Base-by-base conservation (phyloP, 2,888 invertebrate species). In the Hecatera dysodea region DNA sequence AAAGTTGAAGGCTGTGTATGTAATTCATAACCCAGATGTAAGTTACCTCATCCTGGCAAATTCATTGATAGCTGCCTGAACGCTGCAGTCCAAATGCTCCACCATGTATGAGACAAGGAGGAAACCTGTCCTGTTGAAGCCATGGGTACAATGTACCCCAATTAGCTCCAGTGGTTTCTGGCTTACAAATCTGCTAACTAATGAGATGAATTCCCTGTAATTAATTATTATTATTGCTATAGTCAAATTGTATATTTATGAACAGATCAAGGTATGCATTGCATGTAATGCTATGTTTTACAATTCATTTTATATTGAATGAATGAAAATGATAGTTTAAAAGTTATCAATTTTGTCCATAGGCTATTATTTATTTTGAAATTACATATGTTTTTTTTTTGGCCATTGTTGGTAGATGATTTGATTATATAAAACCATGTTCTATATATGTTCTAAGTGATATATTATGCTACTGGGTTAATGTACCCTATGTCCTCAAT, bases 51-150 rank as follows among this genome's bases (percentile, higher is more conserved):
- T 96, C 84, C 96, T 96, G 3, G 98, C 97, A 94, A 99, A 99
- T 87, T 97, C 97, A 50, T 95, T 96, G 9, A 99, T 90, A 0
- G 99, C 99, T 4, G 98, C 98, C 81, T 98, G 98, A 1, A 99
- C 97, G 87, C 98, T 97, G 93, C 97, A 98, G 84, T 98, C 98
- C 88, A 98, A 95, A 76, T 97, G 97, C 89, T 98, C 98, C 7
- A 99, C 98, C 92, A 99, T 97, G 92, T 98, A 99, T 0, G 99
- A 98, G 36, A 98, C 97, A 63, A 99, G 98, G 9, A 99, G 96
- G 90, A 99, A 99, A 0, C 99, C 99, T 11, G 99, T 99, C 84
- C 99, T 96, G 92, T 99, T 99, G 93, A 99, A 99, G 0, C 99
- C 99, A 93, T 99, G 99, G 0, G 99, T 99, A 89, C 99, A 99